Base-by-base conservation (phyloP, 1,140 invertebrate genomes). In the Thaumetopoea pityocampa region DNA sequence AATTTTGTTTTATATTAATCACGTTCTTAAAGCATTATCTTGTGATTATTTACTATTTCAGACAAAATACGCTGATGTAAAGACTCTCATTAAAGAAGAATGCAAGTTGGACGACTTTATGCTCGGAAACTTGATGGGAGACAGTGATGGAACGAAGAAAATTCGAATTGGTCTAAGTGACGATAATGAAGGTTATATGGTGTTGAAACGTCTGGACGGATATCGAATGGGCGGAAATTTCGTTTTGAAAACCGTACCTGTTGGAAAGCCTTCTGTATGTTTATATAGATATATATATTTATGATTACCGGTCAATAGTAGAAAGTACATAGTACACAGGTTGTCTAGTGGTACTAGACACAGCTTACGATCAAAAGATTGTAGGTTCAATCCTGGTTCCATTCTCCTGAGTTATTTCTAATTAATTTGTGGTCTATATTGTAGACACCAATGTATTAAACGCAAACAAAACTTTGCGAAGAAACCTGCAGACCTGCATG, bases 21-120 rank as follows among this genome's bases (percentile, higher is more conserved):
- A 26, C 15, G 4, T 22, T 41, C 14, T 40, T 18, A 8, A 2
- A 8, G 1, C 0, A 22, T 34, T 22, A 8, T 22, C 3, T 10
- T 6, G 7, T 32, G 11, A 4, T 38, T 7, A 27, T 17, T 14
- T 14, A 40, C 35, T 28, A 3, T 45, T 34, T 23, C 58, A 83
- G 79, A 53, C 54, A 0, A 77, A 64, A 33, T 83, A 70, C 47
- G 56, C 66, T 5, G 68, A 79, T 38, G 27, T 83, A 8, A 80
- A 80, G 22, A 5, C 30, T 3, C 29, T 83, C 9, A 70, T 83
- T 27, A 76, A 62, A 30, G 50, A 63, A 33, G 50, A 73, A 50
- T 80, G 76, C 33, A 65, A 66, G 9, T 54, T 83, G n/a, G 52
- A 14, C 4, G 76, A 83, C 9, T 79, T 73, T 22, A 83, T 79